These are phyloP conservation scores for Myodes glareolus DNA, from an alignment of 2,113 vertebrate species.

Conservation along the genomic window DNA sequence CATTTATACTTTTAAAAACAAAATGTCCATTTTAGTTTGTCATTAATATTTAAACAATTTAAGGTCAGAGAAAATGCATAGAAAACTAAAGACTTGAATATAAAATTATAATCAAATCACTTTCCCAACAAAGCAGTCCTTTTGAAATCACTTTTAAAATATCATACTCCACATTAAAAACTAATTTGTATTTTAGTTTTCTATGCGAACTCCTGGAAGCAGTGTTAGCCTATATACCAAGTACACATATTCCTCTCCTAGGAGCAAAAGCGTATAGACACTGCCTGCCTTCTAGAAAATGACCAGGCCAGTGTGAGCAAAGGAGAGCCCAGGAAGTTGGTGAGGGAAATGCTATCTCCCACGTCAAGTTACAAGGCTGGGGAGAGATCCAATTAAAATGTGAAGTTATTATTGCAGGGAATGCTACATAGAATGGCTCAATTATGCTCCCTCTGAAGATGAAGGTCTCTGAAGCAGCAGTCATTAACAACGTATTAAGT, in stretches of 20 bases:
- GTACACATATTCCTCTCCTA: background rate
- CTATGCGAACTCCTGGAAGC: conserved; percentile 42
- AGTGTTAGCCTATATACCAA: background rate
- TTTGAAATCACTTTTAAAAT: conserved; percentile 36
- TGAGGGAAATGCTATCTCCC: conserved; percentile 32
- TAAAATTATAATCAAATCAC: conserved; percentile 46
- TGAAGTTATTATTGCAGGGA: background rate
- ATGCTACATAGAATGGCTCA: background rate
- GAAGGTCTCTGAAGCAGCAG: background rate
- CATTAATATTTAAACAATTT: conserved; percentile 85
- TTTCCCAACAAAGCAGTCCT: conserved; percentile 34
- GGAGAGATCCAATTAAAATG: background rate
- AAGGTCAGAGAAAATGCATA: conserved; percentile 74
- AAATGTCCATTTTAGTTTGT: conserved; percentile 78
- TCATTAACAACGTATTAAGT: background rate
- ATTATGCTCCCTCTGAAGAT: background rate
- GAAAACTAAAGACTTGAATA: conserved; percentile 68
- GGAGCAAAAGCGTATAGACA: background rate
- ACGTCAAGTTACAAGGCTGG: background rate
- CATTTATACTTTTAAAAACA: conserved; percentile 74
- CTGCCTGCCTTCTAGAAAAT: background rate
- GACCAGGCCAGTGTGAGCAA: background rate
- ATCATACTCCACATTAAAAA: conserved; percentile 53
- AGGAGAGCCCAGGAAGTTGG: background rate
- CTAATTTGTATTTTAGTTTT: conserved; percentile 57